These are phyloP conservation scores for Halcyon smyrnensis DNA, from an alignment of 2,797 vertebrate genomes.

Conservation along the genomic window DNA sequence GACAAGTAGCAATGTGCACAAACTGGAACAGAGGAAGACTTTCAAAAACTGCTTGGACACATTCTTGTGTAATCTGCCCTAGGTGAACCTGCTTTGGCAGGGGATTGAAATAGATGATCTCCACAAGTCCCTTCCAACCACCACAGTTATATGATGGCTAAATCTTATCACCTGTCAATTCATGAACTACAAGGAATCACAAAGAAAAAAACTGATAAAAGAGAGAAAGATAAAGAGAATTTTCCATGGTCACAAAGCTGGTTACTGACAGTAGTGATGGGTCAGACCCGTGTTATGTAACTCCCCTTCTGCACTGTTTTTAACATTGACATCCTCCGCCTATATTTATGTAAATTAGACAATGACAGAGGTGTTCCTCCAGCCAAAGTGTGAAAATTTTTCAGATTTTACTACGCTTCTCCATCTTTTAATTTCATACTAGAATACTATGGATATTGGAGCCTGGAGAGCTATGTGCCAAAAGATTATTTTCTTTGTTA, in stretches of 20 bases:
- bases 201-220: background rate
- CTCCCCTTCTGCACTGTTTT: background rate
- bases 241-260: background rate
- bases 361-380: background rate
- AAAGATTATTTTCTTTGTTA: background rate
- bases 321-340: background rate
- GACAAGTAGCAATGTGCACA: too few species aligned
- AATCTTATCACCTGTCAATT: background rate
- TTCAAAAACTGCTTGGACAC: too few species aligned
- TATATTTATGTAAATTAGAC: background rate
- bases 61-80: too few species aligned
- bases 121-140: too few species aligned
- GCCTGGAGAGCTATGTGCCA: background rate
- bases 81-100: too few species aligned
- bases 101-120: too few species aligned
- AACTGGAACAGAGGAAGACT: too few species aligned
- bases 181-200: background rate
- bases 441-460: background rate
- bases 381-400: background rate
- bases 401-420: background rate
- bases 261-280: background rate
- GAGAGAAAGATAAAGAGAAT: background rate
- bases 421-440: background rate
- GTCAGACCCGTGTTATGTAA: background rate
- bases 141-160: background rate